A percentile compares a stretch with the other conserved stretches of the same genome.
phyloP scores from a whole-genome alignment of 2,888 invertebrate genomes.

The Pyrrhosoma nymphula region DNA sequence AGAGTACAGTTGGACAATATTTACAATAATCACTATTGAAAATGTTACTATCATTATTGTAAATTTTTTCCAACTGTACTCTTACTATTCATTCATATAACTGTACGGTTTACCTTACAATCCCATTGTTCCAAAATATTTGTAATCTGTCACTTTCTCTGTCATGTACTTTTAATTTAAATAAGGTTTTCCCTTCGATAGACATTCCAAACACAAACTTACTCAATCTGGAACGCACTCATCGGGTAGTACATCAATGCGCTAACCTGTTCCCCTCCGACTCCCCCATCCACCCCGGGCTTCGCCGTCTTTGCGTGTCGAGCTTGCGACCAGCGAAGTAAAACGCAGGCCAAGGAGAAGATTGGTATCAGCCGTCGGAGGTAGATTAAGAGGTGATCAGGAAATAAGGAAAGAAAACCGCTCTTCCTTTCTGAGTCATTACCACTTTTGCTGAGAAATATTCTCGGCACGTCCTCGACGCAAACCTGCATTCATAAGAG shows the following conservation, averaged over 20 bases:
- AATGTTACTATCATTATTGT: no score
- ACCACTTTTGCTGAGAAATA: slow-evolving; percentile 38
- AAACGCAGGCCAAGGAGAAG: slow-evolving; percentile 46
- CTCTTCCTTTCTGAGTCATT: slow-evolving; percentile 29
- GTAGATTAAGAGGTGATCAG: slow-evolving; percentile 42
- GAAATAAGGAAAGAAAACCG: slow-evolving; percentile 6
- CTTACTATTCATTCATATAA: no score
- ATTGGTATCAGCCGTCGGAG: slow-evolving; percentile 2
- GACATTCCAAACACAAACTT: not conserved
- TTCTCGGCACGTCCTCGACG: slow-evolving; percentile 25
- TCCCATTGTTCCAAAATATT: no score
- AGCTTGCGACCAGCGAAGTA: slow-evolving; percentile 16
- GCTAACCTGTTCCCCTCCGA: not conserved
- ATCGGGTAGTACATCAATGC: not conserved
- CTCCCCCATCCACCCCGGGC: not conserved
- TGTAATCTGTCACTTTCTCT: no score
- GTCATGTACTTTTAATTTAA: not conserved
- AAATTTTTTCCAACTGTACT: no score
- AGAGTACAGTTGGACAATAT: no score
- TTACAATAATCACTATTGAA: no score
- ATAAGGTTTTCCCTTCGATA: not conserved
- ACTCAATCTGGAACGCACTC: not conserved
- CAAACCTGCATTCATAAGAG: not conserved
- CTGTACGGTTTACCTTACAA: no score
- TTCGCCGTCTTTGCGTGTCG: not conserved